Conservation (phyloP, 2,113 vertebrate species). For the Mobula birostris region DNA sequence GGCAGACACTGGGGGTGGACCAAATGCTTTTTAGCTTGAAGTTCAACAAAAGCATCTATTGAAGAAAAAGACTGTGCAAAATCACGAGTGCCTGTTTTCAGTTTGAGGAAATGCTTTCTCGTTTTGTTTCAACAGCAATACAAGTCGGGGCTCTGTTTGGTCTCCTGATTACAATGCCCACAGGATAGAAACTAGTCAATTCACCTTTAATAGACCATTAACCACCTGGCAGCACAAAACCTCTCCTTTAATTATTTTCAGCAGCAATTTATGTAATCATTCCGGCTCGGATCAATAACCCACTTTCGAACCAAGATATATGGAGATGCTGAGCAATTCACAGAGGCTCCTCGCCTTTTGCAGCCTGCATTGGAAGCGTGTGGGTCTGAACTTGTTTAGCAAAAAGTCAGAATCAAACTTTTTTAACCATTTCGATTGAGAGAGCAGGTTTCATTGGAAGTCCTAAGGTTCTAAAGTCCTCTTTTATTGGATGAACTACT, state of each 20-base stretch:
- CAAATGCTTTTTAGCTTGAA: not conserved
- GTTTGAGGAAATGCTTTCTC: not conserved
- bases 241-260: constrained; percentile 20
- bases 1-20: not conserved
- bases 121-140: not conserved
- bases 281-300: not conserved
- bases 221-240: not conserved
- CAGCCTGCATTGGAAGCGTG: not conserved
- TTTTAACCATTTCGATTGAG: not conserved
- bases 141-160: not conserved
- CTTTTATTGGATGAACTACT: not conserved
- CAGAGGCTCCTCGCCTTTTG: not conserved
- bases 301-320: not conserved
- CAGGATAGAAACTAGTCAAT: not conserved
- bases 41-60: constrained; percentile 15
- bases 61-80: not conserved
- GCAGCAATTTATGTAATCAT: not conserved
- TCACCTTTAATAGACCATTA: not conserved
- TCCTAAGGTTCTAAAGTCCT: not conserved
- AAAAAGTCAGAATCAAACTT: not conserved
- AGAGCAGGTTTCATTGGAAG: not conserved
- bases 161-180: not conserved
- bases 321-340: not conserved
- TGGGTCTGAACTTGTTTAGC: not conserved
- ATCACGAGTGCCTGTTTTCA: not conserved